Percentiles rank a stretch among this genome's conserved stretches.
These are phyloP conservation scores for Steinernema carpocapsae DNA, from an alignment of 2,888 invertebrate species.

Conservation along the genomic window DNA sequence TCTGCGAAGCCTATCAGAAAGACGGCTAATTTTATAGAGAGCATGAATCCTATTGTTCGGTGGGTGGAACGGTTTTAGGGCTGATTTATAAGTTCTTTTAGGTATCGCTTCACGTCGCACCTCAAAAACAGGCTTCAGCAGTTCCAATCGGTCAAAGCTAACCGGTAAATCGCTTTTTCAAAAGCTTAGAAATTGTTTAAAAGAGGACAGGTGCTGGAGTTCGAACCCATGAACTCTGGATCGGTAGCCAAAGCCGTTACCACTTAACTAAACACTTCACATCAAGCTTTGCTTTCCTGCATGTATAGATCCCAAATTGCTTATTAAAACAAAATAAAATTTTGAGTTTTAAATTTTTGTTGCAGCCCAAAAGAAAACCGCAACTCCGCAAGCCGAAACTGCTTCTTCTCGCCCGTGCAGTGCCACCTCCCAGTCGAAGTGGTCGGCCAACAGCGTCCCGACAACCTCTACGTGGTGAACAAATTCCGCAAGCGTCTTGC, in stretches of 20 bases:
- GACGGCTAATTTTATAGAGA: slow-evolving; percentile 11
- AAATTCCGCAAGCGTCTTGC: slow-evolving; percentile 13
- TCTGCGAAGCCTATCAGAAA: neutral
- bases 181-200: too few relatives aligned
- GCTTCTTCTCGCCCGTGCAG: slow-evolving; percentile 29
- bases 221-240: too few relatives aligned
- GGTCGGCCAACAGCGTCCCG: slow-evolving; percentile 17
- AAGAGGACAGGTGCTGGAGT: too few relatives aligned
- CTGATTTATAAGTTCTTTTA: neutral
- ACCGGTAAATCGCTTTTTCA: neutral
- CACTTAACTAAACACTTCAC: too few relatives aligned
- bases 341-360: neutral
- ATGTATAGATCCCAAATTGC: too few relatives aligned
- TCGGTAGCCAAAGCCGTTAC: too few relatives aligned
- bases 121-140: slow-evolving; percentile 18
- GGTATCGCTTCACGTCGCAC: slow-evolving; percentile 15
- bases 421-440: slow-evolving; percentile 22
- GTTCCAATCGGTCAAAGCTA: neutral
- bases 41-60: slow-evolving; percentile 15
- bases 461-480: slow-evolving; percentile 26
- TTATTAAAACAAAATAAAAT: too few relatives aligned
- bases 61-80: neutral
- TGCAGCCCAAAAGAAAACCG: neutral
- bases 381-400: slow-evolving; percentile 23
- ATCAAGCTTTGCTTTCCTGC: neutral